These are phyloP conservation scores for Odiellus spinosus DNA, from an alignment of 2,888 invertebrate species.

Conservation along the genomic window DNA sequence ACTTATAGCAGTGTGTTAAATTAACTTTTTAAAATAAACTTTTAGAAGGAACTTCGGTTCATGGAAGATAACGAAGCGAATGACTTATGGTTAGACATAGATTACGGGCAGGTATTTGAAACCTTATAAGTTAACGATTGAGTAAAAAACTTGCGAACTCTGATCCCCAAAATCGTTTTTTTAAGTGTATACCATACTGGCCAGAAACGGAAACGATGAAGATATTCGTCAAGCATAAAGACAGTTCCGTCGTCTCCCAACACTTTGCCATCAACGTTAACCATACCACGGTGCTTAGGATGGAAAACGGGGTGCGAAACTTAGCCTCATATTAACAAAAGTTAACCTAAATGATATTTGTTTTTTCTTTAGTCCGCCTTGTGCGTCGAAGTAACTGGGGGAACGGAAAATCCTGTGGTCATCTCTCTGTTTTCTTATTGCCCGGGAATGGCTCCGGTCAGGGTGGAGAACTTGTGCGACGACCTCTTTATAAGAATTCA, in stretches of 20 bases:
- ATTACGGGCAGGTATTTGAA: conserved; percentile 48
- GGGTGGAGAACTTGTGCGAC: conserved; percentile 44
- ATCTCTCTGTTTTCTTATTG: conserved; percentile 30
- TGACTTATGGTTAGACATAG: conserved; percentile 63
- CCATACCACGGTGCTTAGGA: conserved; percentile 56
- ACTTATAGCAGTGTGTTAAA: no score
- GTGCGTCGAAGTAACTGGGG: conserved; percentile 50
- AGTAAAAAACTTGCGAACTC: no score
- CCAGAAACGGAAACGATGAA: conserved; percentile 62
- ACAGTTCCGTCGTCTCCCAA: conserved; percentile 57
- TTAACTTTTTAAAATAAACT: no score
- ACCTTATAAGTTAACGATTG: background rate
- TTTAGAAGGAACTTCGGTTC: conserved; percentile 40
- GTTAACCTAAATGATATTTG: background rate
- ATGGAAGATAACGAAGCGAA: conserved; percentile 75
- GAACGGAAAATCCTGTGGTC: conserved; percentile 51
- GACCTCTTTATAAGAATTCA: conserved; percentile 63
- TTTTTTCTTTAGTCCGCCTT: conserved; percentile 31
- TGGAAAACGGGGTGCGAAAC: conserved; percentile 67
- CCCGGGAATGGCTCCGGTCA: conserved; percentile 31
- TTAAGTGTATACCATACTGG: conserved; percentile 51
- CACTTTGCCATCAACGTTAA: conserved; percentile 52
- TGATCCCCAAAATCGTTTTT: conserved; percentile 3
- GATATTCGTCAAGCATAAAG: conserved; percentile 61
- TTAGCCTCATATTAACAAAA: background rate